phyloP scores from a whole-genome alignment of 1,140 invertebrate species.

The Megalonaias nervosa region DNA sequence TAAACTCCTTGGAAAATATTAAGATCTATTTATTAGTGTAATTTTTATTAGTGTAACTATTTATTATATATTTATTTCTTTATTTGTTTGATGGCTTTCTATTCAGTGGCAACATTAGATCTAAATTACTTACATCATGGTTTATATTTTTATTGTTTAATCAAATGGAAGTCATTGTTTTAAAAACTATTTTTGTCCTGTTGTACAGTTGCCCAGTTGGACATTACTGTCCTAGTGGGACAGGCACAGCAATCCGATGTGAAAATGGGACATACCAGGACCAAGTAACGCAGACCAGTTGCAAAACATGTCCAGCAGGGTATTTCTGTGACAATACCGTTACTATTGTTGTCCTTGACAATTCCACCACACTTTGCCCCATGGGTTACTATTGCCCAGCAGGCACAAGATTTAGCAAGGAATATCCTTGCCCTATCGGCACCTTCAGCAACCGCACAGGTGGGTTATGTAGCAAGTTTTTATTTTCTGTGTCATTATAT shows the following conservation, averaged over 20 bases:
- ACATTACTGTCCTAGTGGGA: slow-evolving; percentile 59
- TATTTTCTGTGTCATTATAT: neutral
- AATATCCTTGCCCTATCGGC: slow-evolving; percentile 65
- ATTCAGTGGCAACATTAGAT: too few species aligned
- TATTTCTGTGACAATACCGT: slow-evolving; percentile 68
- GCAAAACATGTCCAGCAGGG: slow-evolving; percentile 62
- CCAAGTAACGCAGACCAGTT: slow-evolving; percentile 51
- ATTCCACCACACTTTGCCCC: slow-evolving; percentile 63
- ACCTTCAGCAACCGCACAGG: slow-evolving; percentile 66
- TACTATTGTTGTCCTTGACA: slow-evolving; percentile 59
- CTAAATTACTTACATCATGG: neutral
- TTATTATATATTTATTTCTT: too few species aligned
- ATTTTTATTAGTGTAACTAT: too few species aligned
- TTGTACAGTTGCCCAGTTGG: slow-evolving; percentile 60
- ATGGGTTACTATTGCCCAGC: slow-evolving; percentile 63
- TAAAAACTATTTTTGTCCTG: neutral
- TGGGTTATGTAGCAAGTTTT: slow-evolving; percentile 9
- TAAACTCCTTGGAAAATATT: too few species aligned
- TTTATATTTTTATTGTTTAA: neutral
- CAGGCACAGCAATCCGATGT: slow-evolving; percentile 53
- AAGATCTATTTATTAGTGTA: too few species aligned
- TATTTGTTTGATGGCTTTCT: too few species aligned
- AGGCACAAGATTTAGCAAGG: slow-evolving; percentile 57
- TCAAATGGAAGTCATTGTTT: neutral
- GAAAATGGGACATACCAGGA: slow-evolving; percentile 66